phyloP scores from a whole-genome alignment of 1,140 invertebrate species.

The Zaprionus kolodkinae region DNA sequence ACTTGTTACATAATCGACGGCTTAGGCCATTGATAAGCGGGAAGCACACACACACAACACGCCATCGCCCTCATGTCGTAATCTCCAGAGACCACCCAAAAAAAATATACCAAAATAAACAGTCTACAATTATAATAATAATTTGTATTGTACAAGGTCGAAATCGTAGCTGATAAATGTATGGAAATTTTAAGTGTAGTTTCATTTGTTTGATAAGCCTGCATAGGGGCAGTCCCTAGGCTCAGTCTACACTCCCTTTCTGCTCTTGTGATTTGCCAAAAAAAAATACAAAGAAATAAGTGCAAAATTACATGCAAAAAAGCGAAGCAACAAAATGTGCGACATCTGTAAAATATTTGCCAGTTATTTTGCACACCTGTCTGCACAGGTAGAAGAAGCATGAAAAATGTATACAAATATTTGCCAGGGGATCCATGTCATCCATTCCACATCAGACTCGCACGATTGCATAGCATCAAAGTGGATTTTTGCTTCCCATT shows the following conservation, averaged over 20 bases:
- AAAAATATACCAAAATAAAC: not conserved
- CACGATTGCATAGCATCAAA: slow-evolving; percentile 76
- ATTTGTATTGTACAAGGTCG: slow-evolving; percentile 1
- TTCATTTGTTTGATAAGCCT: not conserved
- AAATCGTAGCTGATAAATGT: slow-evolving; percentile 9
- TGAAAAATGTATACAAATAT: slow-evolving; percentile 66
- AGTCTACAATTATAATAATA: slow-evolving; percentile 14
- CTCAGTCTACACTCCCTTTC: not conserved
- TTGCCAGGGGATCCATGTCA: slow-evolving; percentile 38
- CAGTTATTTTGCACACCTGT: slow-evolving; percentile 78
- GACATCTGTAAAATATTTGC: slow-evolving; percentile 71
- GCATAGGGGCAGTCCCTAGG: not conserved
- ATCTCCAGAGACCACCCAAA: not conserved
- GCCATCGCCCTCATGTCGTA: not conserved
- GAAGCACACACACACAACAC: not conserved
- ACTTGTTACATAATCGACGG: slow-evolving; percentile 29
- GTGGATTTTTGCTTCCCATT: slow-evolving; percentile 52
- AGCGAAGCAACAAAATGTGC: slow-evolving; percentile 6
- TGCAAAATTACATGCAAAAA: slow-evolving; percentile 46
- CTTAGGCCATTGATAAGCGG: slow-evolving; percentile 21
- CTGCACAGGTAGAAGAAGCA: slow-evolving; percentile 51
- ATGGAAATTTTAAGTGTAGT: not conserved
- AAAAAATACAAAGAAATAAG: slow-evolving; percentile 37
- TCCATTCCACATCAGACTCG: slow-evolving; percentile 40
- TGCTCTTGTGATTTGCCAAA: slow-evolving; percentile 20